Base-by-base conservation (phyloP, 2,797 vertebrate genomes). In the Holocentrus rufus region DNA sequence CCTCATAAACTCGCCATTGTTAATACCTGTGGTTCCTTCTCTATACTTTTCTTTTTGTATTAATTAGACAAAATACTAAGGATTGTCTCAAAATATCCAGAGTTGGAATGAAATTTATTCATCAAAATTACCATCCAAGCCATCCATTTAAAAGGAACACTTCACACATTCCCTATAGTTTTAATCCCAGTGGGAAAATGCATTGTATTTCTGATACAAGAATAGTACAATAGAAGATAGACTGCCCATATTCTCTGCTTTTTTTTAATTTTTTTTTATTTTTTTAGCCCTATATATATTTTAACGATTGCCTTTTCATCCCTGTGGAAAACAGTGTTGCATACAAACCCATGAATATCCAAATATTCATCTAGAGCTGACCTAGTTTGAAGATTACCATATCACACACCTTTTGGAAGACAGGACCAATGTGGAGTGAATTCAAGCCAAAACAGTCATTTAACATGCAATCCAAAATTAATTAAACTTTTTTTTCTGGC, bases 301-400 rank as follows among this genome's bases (percentile, higher is more conserved):
- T 56, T 17, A 30, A 34, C 30, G n/a, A 30, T 18, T 25, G 54
- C 34, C 47, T 53, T 46, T 74, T 53, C 54, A 67, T 42, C 63
- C 71, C 47, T 25, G 65, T 58, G 20, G 52, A 81, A 75, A 83
- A 72, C 20, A 10, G 17, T 66, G 46, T 1, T 17, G 25, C 39
- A 49, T 30, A 18, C 54, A 60, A 63, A 79, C 69, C 80, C 64
- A 61, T 57, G 23, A 64, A 54, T 31, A 73, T 69, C 34, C 61
- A 25, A 79, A 78, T 76, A 81, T 77, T 82, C 76, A 83, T 89
- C 65, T 73, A 66, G 30, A 69, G 47, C 46, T 77, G 74, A 81
- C 76, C 73, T 73, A 84, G 83, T 86, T 85, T 55, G 34, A 81
- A 72, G 54, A 46, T 71, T 67, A 64, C 64, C 79, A 46, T 39